phyloP scores from a whole-genome alignment of 2,797 vertebrate species.

The Distichodus sexfasciatus region DNA sequence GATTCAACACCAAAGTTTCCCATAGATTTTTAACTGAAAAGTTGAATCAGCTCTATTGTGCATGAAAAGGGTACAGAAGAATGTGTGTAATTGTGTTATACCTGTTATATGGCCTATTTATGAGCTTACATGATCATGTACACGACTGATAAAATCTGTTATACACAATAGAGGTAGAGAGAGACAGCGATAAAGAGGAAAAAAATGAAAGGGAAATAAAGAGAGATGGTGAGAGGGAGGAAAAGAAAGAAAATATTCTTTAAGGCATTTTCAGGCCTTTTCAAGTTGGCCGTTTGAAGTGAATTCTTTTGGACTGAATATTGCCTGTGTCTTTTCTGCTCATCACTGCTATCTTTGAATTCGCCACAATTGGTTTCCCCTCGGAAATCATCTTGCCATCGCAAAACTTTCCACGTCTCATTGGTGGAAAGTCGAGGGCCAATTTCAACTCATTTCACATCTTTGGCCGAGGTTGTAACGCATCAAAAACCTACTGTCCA shows the following conservation, averaged over 20 bases:
- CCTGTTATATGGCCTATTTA: too few relatives aligned
- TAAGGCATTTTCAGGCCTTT: constrained; percentile 14
- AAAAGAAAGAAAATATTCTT: constrained; percentile 22
- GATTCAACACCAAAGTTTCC: too few relatives aligned
- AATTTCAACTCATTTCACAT: neutral
- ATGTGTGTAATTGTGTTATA: too few relatives aligned
- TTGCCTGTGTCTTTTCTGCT: neutral
- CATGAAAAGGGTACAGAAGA: too few relatives aligned
- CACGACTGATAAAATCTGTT: too few relatives aligned
- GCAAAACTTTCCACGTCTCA: neutral
- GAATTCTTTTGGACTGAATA: constrained; percentile 1
- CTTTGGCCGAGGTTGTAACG: neutral
- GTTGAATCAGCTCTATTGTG: too few relatives aligned
- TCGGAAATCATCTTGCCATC: constrained; percentile 11
- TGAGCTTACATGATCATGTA: too few relatives aligned
- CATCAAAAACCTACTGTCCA: neutral
- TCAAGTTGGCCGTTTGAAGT: neutral
- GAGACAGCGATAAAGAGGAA: constrained; percentile 53
- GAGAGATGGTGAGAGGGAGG: constrained; percentile 36
- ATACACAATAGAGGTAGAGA: constrained; percentile 30
- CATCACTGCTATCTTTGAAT: constrained; percentile 3
- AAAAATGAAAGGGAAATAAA: constrained; percentile 13
- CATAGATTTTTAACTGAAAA: too few relatives aligned
- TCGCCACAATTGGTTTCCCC: neutral
- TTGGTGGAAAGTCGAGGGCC: neutral